phyloP scores from a whole-genome alignment of 2,888 invertebrate species.

The Myopa testacea region DNA sequence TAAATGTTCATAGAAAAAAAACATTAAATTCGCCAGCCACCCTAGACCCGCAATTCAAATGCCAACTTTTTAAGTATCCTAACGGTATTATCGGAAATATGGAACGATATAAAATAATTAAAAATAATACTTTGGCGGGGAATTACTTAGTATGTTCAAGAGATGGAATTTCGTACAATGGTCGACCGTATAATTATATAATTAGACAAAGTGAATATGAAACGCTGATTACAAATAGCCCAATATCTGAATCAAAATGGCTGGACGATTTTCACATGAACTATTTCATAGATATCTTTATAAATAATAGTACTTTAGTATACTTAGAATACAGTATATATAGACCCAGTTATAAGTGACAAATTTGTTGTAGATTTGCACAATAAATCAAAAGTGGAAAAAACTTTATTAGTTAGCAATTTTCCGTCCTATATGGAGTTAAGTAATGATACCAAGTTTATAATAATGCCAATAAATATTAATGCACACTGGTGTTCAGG shows the following conservation, averaged over 20 bases:
- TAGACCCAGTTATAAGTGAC: neutral
- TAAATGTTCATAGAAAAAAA: too few relatives aligned
- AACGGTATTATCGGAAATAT: slow-evolving; percentile 1
- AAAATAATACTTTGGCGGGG: neutral
- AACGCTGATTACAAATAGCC: neutral
- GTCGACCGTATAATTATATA: slow-evolving; percentile 2
- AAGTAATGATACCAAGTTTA: neutral
- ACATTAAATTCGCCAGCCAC: neutral
- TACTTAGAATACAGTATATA: slow-evolving; percentile 1
- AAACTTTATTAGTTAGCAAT: neutral
- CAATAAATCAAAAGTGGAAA: neutral
- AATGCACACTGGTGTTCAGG: neutral
- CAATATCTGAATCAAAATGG: neutral
- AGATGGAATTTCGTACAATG: neutral
- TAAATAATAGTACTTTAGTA: neutral
- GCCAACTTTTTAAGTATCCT: neutral
- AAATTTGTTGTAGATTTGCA: neutral
- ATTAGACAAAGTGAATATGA: neutral
- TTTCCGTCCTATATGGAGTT: slow-evolving; percentile 1
- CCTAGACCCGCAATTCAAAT: neutral
- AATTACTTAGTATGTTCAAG: neutral
- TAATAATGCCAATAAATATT: slow-evolving; percentile 8
- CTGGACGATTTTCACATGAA: slow-evolving; percentile 7
- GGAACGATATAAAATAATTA: too few relatives aligned
- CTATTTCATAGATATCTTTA: neutral